phyloP scores from a whole-genome alignment of 1,140 invertebrate species.

The Theocolax elegans region DNA sequence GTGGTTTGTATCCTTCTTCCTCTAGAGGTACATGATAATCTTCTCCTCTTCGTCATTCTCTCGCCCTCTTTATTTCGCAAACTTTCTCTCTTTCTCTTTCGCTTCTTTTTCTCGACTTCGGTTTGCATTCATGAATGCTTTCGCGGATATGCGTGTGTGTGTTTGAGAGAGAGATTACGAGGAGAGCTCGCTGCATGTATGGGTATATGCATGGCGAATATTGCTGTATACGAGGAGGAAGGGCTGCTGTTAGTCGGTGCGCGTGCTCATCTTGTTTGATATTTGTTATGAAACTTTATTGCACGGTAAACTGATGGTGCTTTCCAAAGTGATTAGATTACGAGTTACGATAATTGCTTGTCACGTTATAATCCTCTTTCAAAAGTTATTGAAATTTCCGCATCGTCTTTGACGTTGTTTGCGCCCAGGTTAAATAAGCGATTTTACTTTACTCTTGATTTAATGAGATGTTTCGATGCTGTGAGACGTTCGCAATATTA shows the following conservation, averaged over 20 bases:
- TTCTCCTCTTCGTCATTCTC: slow-evolving; percentile 1
- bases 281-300: slow-evolving; percentile 25
- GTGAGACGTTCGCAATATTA: too few relatives aligned
- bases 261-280: background rate
- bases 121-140: slow-evolving; percentile 19
- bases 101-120: background rate
- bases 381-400: background rate
- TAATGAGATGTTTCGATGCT: too few relatives aligned
- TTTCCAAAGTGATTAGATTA: slow-evolving; percentile 12
- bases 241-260: background rate
- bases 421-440: too few relatives aligned
- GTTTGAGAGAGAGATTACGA: slow-evolving; percentile 22
- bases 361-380: background rate
- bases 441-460: too few relatives aligned
- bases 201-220: background rate
- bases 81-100: background rate
- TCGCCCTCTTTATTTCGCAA: slow-evolving; percentile 4
- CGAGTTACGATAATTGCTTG: background rate
- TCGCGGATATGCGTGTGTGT: slow-evolving; percentile 1
- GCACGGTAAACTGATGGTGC: background rate
- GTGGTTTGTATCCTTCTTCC: slow-evolving; percentile 3
- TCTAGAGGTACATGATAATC: background rate
- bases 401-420: too few relatives aligned
- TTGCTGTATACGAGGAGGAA: too few relatives aligned
- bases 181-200: background rate